These are phyloP conservation scores for Acronicta psi DNA, from an alignment of 2,888 invertebrate genomes.

Conservation along the genomic window DNA sequence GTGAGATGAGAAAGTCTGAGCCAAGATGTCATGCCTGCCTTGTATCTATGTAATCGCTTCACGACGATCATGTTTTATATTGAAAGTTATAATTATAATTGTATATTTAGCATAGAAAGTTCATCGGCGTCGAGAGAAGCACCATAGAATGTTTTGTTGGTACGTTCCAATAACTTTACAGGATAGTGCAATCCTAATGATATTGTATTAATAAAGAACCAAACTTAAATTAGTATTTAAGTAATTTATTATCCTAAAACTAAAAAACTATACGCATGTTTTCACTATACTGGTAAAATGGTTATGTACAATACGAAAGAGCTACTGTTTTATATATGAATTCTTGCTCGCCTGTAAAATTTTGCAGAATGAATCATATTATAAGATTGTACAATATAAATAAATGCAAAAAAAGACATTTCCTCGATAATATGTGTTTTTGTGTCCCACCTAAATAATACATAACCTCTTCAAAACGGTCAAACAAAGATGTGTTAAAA, in stretches of 20 bases:
- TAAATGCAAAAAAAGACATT: constrained; percentile 89
- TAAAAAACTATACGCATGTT: constrained; percentile 89
- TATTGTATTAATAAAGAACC: constrained; percentile 90
- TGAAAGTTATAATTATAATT: constrained; percentile 71
- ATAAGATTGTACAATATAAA: constrained; percentile 90
- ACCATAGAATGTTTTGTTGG: constrained; percentile 85
- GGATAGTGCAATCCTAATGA: constrained; percentile 88
- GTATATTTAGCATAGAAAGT: constrained; percentile 86
- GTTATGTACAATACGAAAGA: constrained; percentile 89
- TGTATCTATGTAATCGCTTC: constrained; percentile 84
- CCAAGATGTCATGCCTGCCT: constrained; percentile 80
- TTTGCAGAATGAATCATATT: constrained; percentile 89
- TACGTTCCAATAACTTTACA: constrained; percentile 86
- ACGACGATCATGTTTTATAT: constrained; percentile 80
- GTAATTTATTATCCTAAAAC: constrained; percentile 90
- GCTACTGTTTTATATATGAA: constrained; percentile 90
- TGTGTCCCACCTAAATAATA: constrained; percentile 6
- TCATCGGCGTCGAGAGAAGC: constrained; percentile 86
- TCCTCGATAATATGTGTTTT: constrained; percentile 79
- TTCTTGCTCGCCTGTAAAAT: constrained; percentile 90
- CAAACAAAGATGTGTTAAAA: no score
- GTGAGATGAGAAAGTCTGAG: constrained; percentile 76
- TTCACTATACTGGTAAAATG: constrained; percentile 89
- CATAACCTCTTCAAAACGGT: neutral
- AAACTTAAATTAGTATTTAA: constrained; percentile 89